Percentiles rank a stretch among this genome's conserved stretches.
These are phyloP conservation scores for Trematomus bernacchii DNA, from an alignment of 2,797 vertebrate genomes.

Conservation along the genomic window DNA sequence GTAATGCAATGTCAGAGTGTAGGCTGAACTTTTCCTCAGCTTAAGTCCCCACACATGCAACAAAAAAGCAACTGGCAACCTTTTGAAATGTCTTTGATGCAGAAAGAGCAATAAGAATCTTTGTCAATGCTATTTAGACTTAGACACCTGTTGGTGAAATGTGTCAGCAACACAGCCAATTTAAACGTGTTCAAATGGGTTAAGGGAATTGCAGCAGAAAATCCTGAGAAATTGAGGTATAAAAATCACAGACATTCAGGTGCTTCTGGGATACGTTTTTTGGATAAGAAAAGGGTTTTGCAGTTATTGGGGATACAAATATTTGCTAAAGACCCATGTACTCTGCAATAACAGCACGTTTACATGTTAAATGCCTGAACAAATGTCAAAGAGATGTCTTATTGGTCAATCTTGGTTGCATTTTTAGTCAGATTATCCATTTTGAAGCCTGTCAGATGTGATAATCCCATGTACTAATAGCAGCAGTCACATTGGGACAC, in stretches of 20 bases:
- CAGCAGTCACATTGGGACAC: constrained; percentile 2
- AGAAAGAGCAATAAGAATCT: constrained; percentile 3
- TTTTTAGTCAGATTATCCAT: not conserved
- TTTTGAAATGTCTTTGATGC: constrained; percentile 32
- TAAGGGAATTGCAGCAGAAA: constrained; percentile 14
- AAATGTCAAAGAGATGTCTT: not conserved
- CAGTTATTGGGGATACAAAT: constrained; percentile 10
- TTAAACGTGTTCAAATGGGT: constrained; percentile 9
- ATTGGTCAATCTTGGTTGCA: constrained; percentile 1
- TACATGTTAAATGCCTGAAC: not conserved
- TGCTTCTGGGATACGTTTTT: too few relatives aligned
- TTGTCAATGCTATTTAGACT: constrained; percentile 13
- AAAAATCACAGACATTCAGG: constrained; percentile 15
- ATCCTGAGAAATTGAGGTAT: not conserved
- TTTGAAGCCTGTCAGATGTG: constrained; percentile 1
- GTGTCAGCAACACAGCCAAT: constrained; percentile 21
- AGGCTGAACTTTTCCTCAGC: constrained; percentile 34
- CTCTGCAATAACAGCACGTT: not conserved
- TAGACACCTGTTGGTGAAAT: constrained; percentile 8
- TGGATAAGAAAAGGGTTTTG: not conserved
- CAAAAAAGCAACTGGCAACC: constrained; percentile 31
- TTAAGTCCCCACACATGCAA: constrained; percentile 13
- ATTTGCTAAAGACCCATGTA: constrained; percentile 9
- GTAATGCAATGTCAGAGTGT: constrained; percentile 48
- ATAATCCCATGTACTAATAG: not conserved